phyloP scores from a whole-genome alignment of 1,140 invertebrate genomes.

The Aphis craccivora region DNA sequence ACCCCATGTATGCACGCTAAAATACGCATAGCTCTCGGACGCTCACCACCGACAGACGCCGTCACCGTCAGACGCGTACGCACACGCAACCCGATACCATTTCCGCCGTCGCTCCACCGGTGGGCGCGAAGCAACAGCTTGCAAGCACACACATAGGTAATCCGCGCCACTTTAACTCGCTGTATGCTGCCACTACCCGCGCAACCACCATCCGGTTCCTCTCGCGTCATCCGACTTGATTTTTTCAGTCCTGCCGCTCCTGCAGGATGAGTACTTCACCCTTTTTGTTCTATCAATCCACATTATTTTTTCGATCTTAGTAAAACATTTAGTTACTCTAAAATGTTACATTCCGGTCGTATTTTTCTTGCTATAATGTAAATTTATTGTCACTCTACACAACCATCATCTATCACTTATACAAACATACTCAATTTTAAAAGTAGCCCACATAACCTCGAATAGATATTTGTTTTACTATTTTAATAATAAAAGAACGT shows the following conservation, averaged over 20 bases:
- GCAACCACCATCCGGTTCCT: background rate
- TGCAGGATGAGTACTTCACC: no score
- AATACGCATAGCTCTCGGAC: background rate
- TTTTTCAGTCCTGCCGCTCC: background rate
- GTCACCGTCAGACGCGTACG: background rate
- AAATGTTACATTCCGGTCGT: background rate
- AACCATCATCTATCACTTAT: no score
- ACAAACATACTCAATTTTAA: no score
- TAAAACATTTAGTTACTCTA: background rate
- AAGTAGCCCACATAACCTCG: no score
- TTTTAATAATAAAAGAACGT: no score
- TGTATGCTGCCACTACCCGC: background rate
- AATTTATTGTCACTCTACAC: no score
- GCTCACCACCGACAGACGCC: background rate
- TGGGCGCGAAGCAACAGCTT: slow-evolving; percentile 52
- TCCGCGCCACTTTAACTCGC: background rate
- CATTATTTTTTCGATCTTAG: background rate
- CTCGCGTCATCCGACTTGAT: background rate
- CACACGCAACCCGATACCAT: background rate
- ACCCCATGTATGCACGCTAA: no score
- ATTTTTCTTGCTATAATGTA: background rate
- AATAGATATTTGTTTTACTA: no score
- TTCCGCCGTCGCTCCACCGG: background rate
- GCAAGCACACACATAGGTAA: slow-evolving; percentile 8
- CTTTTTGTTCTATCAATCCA: background rate